phyloP scores from a whole-genome alignment of 2,113 vertebrate species.

The Machaerirhynchus nigripectus region DNA sequence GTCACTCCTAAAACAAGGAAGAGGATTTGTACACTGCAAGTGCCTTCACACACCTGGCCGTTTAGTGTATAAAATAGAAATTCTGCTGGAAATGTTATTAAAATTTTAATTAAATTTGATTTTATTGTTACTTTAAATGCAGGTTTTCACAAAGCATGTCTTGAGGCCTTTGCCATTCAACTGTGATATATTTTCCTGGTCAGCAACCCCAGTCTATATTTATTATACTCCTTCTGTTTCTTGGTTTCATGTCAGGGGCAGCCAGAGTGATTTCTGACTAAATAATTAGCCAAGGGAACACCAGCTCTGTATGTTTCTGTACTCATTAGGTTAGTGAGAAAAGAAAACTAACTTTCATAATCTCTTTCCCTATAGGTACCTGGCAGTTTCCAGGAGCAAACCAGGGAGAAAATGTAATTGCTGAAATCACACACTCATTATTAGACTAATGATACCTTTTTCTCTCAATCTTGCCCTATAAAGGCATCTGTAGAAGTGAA shows the following conservation, averaged over 20 bases:
- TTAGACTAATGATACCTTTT: constrained; percentile 27
- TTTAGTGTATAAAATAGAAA: background rate
- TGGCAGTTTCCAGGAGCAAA: constrained; percentile 6
- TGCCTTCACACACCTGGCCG: background rate
- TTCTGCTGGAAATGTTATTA: background rate
- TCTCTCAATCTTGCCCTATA: constrained; percentile 7
- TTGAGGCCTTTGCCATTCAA: background rate
- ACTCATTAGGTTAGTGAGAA: constrained; percentile 18
- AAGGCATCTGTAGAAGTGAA: background rate
- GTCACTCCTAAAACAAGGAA: background rate
- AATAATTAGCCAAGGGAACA: constrained; percentile 36
- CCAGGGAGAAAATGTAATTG: constrained; percentile 34
- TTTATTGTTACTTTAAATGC: background rate
- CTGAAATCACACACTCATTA: background rate
- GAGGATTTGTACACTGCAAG: background rate
- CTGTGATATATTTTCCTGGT: background rate
- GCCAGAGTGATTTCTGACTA: constrained; percentile 20
- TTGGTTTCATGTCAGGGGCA: constrained; percentile 21
- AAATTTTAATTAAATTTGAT: constrained; percentile 1
- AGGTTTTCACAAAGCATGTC: background rate
- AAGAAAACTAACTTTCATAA: constrained; percentile 24
- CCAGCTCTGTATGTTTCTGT: background rate
- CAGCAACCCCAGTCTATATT: background rate
- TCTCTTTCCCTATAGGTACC: constrained; percentile 5
- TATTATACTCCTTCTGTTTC: constrained; percentile 18